Evolutionary conservation across 2,888 invertebrate genomes (phyloP).

Genomic region (Caenorhabditis panamensis): DNA sequence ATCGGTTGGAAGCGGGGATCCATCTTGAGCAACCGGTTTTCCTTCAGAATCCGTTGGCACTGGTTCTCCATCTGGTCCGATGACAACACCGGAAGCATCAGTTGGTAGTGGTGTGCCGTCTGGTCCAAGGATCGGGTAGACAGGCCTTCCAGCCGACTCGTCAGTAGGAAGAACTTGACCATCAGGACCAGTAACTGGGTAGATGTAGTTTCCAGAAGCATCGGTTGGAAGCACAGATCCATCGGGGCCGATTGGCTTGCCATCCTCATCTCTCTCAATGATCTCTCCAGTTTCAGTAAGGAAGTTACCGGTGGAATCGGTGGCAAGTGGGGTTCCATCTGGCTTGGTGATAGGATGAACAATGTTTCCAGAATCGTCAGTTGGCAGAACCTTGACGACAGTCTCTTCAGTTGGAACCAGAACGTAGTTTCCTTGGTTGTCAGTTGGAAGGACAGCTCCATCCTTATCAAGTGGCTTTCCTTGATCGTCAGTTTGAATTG

Average conservation of each 20-base stretch:
- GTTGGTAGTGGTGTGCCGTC: constrained; percentile 67
- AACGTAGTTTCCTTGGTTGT: constrained; percentile 56
- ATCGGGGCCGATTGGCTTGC: constrained; percentile 64
- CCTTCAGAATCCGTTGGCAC: constrained; percentile 54
- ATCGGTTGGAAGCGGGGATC: constrained; percentile 62
- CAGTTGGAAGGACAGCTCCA: constrained; percentile 67
- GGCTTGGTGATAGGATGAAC: constrained; percentile 62
- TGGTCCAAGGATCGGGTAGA: constrained; percentile 42
- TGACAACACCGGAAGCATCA: constrained; percentile 52
- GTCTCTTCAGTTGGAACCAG: constrained; percentile 8
- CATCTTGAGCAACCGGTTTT: constrained; percentile 61
- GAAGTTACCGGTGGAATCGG: constrained; percentile 62
- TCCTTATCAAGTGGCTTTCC: constrained; percentile 37
- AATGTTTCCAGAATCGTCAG: constrained; percentile 38
- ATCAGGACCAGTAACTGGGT: constrained; percentile 54
- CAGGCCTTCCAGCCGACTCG: constrained; percentile 9
- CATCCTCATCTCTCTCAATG: constrained; percentile 49
- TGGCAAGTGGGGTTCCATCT: constrained; percentile 52
- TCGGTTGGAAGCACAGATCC: constrained; percentile 65
- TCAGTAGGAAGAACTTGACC: constrained; percentile 43
- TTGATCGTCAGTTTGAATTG: constrained; percentile 60
- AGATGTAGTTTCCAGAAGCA: constrained; percentile 56
- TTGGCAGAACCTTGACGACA: constrained; percentile 29
- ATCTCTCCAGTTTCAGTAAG: constrained; percentile 33
- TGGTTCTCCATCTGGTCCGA: constrained; percentile 60